Evolutionary conservation across 2,888 invertebrate genomes (phyloP), one percentile per base, ranked within the genome.

Genomic region (Gandaritis pyraliata): DNA sequence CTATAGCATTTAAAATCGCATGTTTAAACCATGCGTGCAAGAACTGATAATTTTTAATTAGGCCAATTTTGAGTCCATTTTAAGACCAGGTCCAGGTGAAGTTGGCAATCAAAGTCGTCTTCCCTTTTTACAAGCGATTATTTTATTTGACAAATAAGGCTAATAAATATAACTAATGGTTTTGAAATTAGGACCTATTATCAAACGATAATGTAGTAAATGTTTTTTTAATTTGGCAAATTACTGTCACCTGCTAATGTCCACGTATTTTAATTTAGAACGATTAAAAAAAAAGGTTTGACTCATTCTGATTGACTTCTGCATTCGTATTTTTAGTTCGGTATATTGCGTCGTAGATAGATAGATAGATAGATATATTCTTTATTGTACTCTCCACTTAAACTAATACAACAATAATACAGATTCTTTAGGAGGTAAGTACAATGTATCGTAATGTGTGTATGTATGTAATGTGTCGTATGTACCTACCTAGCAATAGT

Each of bases 11-110:
- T 7, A 48, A 52, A 57, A 12, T 52, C 43, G 48, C 36, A 18
- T 51, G 47, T 13, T 2, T 15, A 0, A 5, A 10, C 38, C 10
- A 16, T 52, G 51, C 51, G 41, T 61, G 56, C 36, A 36, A 33
- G 16, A 36, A 56, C 43, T 36, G 48, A 57, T 61, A 48, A 61
- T 41, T 33, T 43, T 23, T 57, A 61, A 61, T 57, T 43, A 45
- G 30, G 11, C 43, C 43, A 53, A 53, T 43, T 49, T 33, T 49
- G 33, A 66, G 69, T n/a, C n/a, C 68, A 67, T 46, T 46, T 45
- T 18, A 43, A 30, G 12, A 29, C 15, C n/a, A 43, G 33, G 15
- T 48, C 29, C 55, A 56, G 55, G 48, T 56, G 55, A 47, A 55
- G 23, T 43, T 53, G 0, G 29, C 10, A 47, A 33, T 36, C 13